These are phyloP conservation scores for Erebia epiphron DNA, from an alignment of 2,888 invertebrate genomes.

Conservation along the genomic window DNA sequence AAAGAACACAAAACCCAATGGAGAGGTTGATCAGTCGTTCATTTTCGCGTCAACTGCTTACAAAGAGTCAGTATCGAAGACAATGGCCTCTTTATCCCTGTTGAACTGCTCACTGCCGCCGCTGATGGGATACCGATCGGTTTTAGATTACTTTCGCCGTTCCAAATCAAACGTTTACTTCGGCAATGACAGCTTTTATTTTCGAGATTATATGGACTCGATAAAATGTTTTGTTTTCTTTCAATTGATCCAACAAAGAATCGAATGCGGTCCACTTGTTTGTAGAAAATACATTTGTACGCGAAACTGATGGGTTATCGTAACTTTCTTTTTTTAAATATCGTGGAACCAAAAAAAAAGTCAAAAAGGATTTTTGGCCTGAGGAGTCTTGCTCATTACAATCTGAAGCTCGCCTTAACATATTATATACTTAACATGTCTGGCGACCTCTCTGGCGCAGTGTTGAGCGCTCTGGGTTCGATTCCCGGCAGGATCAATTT, in stretches of 20 bases:
- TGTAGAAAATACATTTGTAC: background rate
- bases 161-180: slow-evolving; percentile 24
- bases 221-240: slow-evolving; percentile 14
- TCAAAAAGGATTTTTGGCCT: too few species aligned
- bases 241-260: background rate
- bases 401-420: too few species aligned
- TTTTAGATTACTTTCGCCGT: slow-evolving; percentile 53
- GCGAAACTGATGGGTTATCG: background rate
- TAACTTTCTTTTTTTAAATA: background rate
- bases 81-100: slow-evolving; percentile 47
- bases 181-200: slow-evolving; percentile 19
- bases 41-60: slow-evolving; percentile 39
- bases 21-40: slow-evolving; percentile 40
- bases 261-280: background rate
- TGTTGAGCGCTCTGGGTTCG: too few species aligned
- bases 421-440: too few species aligned
- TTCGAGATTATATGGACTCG: slow-evolving; percentile 7
- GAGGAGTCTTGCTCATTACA: too few species aligned
- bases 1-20: slow-evolving; percentile 33
- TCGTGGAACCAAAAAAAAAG: background rate
- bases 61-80: slow-evolving; percentile 29
- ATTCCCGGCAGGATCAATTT: too few species aligned
- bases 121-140: slow-evolving; percentile 48
- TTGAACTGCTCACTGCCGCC: slow-evolving; percentile 39
- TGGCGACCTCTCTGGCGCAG: too few species aligned